Base-by-base conservation (phyloP, 2,888 invertebrate species). In the Drosophila neotestacea region DNA sequence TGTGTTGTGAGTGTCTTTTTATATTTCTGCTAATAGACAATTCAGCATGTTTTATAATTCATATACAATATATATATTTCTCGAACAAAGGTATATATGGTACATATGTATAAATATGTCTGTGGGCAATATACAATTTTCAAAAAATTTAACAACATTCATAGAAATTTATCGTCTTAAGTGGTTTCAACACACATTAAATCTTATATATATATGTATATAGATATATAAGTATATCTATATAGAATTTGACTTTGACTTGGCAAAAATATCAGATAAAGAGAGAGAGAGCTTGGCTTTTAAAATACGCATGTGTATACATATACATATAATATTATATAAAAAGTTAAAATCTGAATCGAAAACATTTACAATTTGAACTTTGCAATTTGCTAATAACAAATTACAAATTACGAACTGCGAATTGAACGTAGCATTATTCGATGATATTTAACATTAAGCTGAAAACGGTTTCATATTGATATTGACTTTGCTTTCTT, bases 91-190 rank as follows among this genome's bases (percentile, higher is more conserved):
- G 47, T 60, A 59, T 50, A 38, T 60, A 28, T 44, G 6, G 36
- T 44, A 38, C 52, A 51, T 62, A 13, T 61, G 38, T 59, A 30
- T 58, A 56, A 60, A 70, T 50, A 64, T 58, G 48, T 39, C 61
- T 54, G 46, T 70, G 47, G 42, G 52, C 41, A 75, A 67, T 64
- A 51, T 76, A 69, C 69, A 82, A 75, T 71, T 70, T 73, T 56
- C 58, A 79, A 79, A 82, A 82, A 69, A 55, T 77, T 69, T 60
- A 87, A 84, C 77, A 84, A 81, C 56, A 82, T 79, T 85, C 56
- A 84, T 68, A 79, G 73, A 85, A 79, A 67, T 79, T 60, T 63
- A 38, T 48, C 60, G 48, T 63, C 54, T 62, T 46, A 61, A 68
- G 65, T 28, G 44, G 50, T 63, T 69, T 81, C 16, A 84, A 86